Percentiles rank a stretch among this genome's conserved stretches.
Conservation (phyloP, 2,888 invertebrate species). For the Geophilus truncorum region DNA sequence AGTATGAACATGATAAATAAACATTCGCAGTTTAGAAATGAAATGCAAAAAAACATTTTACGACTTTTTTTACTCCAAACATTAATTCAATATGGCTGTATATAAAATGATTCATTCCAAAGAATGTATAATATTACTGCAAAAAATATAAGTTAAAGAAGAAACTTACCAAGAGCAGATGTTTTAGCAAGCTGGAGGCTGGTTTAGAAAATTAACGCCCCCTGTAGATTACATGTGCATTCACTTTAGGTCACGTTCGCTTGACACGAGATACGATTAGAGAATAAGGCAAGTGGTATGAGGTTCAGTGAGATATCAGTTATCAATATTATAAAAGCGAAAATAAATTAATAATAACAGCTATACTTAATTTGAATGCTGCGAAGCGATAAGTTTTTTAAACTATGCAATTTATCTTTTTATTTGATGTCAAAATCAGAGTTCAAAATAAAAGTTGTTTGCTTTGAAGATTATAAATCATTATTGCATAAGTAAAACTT, state of each 20-base stretch:
- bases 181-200: not conserved
- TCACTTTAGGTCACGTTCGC: not conserved
- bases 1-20: not conserved
- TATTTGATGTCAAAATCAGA: no score
- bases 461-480: no score
- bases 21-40: not conserved
- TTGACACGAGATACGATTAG: constrained; percentile 13
- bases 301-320: not conserved
- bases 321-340: not conserved
- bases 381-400: no score
- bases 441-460: no score
- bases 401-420: no score
- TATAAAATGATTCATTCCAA: not conserved
- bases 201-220: constrained; percentile 9
- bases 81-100: no score
- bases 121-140: not conserved
- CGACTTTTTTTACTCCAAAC: not conserved
- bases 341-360: not conserved
- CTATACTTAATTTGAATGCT: no score
- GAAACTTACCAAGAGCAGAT: not conserved
- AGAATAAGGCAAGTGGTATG: not conserved
- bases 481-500: no score
- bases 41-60: not conserved
- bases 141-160: not conserved
- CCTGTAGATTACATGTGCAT: not conserved